phyloP scores from a whole-genome alignment of 2,113 vertebrate genomes.

The Proteles cristata region DNA sequence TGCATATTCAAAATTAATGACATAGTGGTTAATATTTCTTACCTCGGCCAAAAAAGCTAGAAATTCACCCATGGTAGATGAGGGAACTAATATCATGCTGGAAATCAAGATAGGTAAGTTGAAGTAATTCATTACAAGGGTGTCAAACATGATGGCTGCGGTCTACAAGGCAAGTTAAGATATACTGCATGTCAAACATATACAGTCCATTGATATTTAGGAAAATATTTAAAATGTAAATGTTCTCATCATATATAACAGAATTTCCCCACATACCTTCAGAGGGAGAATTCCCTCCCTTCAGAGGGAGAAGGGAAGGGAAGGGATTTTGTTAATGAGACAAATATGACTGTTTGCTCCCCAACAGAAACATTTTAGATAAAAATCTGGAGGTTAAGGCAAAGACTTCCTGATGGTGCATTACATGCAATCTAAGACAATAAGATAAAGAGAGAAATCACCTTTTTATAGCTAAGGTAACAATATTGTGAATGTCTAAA shows the following conservation, averaged over 20 bases:
- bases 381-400: not conserved
- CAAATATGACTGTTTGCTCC: not conserved
- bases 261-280: not conserved
- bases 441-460: not conserved
- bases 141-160: accelerated
- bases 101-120: accelerated
- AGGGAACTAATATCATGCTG: constrained; percentile 48
- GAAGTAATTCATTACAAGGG: accelerated
- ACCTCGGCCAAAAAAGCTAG: not conserved
- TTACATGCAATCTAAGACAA: not conserved
- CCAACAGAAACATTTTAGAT: not conserved
- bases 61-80: constrained; percentile 1
- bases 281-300: no score
- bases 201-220: no score
- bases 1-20: not conserved
- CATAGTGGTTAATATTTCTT: constrained; percentile 47
- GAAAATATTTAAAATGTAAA: not conserved
- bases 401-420: not conserved
- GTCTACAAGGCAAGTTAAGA: constrained; percentile 53
- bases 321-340: not conserved
- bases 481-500: not conserved
- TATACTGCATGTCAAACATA: not conserved
- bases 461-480: not conserved
- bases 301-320: not conserved
- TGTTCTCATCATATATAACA: not conserved